phyloP scores from a whole-genome alignment of 2,888 invertebrate species.

The Drosophila prostipennis region DNA sequence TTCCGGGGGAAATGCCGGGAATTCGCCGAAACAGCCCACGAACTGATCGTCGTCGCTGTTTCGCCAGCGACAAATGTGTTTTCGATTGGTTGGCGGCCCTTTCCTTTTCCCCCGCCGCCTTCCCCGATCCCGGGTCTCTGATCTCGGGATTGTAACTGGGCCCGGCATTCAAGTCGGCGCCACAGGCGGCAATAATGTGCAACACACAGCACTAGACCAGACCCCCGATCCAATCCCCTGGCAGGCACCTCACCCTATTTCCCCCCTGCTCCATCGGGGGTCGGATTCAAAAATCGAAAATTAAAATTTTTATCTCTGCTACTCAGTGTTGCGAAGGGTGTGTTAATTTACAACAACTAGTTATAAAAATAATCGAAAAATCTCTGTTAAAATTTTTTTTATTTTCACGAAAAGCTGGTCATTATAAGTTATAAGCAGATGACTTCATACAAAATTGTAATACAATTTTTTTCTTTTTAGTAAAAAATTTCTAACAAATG shows the following conservation, averaged over 20 bases:
- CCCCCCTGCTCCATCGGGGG: background rate
- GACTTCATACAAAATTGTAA: too few relatives aligned
- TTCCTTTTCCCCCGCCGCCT: conserved; percentile 1
- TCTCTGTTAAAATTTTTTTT: too few relatives aligned
- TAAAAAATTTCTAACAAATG: too few relatives aligned
- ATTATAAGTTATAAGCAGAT: too few relatives aligned
- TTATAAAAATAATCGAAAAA: too few relatives aligned
- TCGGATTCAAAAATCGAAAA: conserved; percentile 54
- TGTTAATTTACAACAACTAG: background rate
- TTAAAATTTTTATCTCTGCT: conserved; percentile 55
- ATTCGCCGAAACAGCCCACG: conserved; percentile 75
- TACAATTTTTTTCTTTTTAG: too few relatives aligned
- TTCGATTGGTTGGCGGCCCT: conserved; percentile 66
- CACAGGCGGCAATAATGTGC: conserved; percentile 66
- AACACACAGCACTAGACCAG: conserved; percentile 34
- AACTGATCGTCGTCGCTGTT: conserved; percentile 56
- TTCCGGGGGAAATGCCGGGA: conserved; percentile 61
- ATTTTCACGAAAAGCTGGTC: too few relatives aligned
- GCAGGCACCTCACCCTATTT: background rate
- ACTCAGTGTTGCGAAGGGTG: conserved; percentile 5
- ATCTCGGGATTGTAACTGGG: conserved; percentile 18
- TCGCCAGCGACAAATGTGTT: conserved; percentile 75
- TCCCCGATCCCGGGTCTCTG: conserved; percentile 32
- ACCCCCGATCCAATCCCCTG: conserved; percentile 2
- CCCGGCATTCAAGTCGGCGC: conserved; percentile 60